A percentile compares a stretch with the other conserved stretches of the same genome.
These are phyloP conservation scores for Champsocephalus gunnari DNA, from an alignment of 2,797 vertebrate species.

Conservation along the genomic window DNA sequence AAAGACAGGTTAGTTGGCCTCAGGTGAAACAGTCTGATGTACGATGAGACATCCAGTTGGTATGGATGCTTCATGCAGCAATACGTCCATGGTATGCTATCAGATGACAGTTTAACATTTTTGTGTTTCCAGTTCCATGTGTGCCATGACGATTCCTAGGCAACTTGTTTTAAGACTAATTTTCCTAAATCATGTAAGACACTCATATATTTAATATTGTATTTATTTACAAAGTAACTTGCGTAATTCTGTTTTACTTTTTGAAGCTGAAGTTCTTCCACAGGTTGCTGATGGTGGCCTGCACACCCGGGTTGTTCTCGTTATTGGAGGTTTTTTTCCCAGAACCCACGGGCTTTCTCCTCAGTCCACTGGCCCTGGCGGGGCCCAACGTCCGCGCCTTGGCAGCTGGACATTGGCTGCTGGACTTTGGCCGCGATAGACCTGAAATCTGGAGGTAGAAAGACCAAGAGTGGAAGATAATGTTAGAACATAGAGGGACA, in stretches of 20 bases:
- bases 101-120: no score
- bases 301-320: slow-evolving; percentile 89
- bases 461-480: not conserved
- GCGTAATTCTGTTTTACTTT: slow-evolving; percentile 81
- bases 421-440: slow-evolving; percentile 77
- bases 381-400: slow-evolving; percentile 80
- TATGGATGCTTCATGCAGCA: not conserved
- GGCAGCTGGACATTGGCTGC: slow-evolving; percentile 52
- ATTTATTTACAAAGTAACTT: not conserved
- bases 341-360: slow-evolving; percentile 76
- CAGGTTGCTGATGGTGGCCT: slow-evolving; percentile 90
- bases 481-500: not conserved
- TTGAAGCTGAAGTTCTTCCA: slow-evolving; percentile 94
- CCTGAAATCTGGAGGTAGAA: slow-evolving; percentile 84
- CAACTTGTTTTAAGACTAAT: not conserved
- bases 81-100: no score
- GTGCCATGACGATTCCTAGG: not conserved
- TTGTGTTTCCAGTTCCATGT: not conserved
- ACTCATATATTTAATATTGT: not conserved
- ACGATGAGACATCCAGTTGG: not conserved
- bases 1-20: no score
- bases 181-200: not conserved
- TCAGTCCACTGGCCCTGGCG: slow-evolving; percentile 91
- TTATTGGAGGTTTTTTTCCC: slow-evolving; percentile 78
- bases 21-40: no score